A percentile compares a stretch with the other conserved stretches of the same genome.
phyloP scores from a whole-genome alignment of 1,140 invertebrate genomes.

The Procambarus virginalis region DNA sequence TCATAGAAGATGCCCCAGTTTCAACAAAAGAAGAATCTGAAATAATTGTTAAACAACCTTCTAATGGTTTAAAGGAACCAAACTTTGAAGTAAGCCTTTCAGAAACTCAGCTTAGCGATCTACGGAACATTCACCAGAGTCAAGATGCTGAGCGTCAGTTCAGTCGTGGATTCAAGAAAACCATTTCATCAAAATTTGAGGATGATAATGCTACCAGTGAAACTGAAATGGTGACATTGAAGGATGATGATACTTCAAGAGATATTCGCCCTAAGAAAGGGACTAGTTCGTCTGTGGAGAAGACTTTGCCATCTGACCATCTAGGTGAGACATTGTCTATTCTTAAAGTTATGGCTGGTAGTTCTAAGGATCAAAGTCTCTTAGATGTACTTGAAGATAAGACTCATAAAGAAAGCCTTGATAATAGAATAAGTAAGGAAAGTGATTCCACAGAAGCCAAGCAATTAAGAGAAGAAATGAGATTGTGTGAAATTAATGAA shows the following conservation, averaged over 20 bases:
- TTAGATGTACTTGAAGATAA: slow-evolving; percentile 42
- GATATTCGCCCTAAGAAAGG: not conserved
- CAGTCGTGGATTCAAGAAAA: slow-evolving; percentile 57
- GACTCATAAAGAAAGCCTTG: slow-evolving; percentile 2
- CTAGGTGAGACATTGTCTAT: slow-evolving; percentile 48
- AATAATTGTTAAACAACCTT: not conserved
- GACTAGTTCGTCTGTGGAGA: not conserved
- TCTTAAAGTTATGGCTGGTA: slow-evolving; percentile 40
- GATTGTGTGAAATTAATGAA: not conserved
- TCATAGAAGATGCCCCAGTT: slow-evolving; percentile 15
- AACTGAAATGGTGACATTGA: slow-evolving; percentile 7
- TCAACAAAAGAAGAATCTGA: slow-evolving; percentile 11
- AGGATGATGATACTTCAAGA: not conserved
- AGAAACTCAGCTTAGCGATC: slow-evolving; percentile 38
- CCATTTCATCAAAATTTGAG: slow-evolving; percentile 44
- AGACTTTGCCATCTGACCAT: slow-evolving; percentile 26
- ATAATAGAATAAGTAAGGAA: not conserved
- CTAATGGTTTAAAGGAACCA: slow-evolving; percentile 29
- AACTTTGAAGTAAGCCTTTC: slow-evolving; percentile 47
- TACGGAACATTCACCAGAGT: slow-evolving; percentile 39
- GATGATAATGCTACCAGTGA: slow-evolving; percentile 38
- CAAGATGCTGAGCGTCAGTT: slow-evolving; percentile 44
- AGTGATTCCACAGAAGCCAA: not conserved
- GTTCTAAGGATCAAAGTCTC: slow-evolving; percentile 37
- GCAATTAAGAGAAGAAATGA: not conserved